phyloP scores from a whole-genome alignment of 2,797 vertebrate genomes.

The Falco concolor region DNA sequence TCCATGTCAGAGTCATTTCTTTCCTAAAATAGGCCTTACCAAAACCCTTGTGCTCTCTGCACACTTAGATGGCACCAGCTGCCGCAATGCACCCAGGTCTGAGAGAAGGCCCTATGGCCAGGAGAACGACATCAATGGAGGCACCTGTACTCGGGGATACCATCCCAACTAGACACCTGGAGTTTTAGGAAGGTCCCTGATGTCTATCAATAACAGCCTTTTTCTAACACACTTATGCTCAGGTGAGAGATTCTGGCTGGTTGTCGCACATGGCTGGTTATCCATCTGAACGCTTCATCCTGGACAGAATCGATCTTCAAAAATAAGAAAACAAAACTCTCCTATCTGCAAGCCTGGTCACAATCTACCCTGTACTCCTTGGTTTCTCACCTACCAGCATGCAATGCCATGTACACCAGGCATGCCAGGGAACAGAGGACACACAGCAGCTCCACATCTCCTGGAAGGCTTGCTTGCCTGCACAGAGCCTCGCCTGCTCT shows the following conservation, averaged over 20 bases:
- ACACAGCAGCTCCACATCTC: background rate
- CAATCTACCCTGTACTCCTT: rapidly evolving
- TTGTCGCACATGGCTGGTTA: background rate
- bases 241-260: background rate
- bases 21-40: background rate
- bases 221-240: background rate
- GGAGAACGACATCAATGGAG: background rate
- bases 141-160: too few relatives aligned
- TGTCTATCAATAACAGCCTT: background rate
- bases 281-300: background rate
- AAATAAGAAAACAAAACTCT: background rate
- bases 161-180: background rate
- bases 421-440: background rate
- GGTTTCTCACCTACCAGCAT: background rate
- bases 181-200: background rate
- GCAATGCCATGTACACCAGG: rapidly evolving
- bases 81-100: background rate
- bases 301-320: background rate
- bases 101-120: background rate
- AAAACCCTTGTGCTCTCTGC: background rate
- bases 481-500: background rate
- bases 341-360: background rate
- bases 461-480: background rate
- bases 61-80: too few relatives aligned
- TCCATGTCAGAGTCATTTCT: background rate